These are phyloP conservation scores for Phaethornis superciliosus DNA, from an alignment of 2,113 vertebrate species.

Conservation along the genomic window DNA sequence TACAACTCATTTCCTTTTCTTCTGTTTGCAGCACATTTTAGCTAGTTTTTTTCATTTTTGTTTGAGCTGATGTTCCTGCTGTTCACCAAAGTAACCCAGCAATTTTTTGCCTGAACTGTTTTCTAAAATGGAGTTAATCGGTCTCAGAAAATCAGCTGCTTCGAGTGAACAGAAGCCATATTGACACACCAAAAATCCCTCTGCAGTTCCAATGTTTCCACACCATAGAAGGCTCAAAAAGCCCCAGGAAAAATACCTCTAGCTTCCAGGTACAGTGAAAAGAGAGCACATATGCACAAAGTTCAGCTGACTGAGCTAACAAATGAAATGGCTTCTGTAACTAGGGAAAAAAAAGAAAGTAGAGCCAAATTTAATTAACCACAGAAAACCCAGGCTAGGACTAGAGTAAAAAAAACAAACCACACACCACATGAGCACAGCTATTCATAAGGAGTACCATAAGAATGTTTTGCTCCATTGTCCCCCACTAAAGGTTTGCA, in stretches of 20 bases:
- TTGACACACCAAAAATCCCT: not conserved
- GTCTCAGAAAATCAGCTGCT: not conserved
- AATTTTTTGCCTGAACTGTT: not conserved
- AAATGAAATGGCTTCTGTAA: not conserved
- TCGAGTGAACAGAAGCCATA: not conserved
- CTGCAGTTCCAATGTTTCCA: not conserved
- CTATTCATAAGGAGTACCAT: slow-evolving; percentile 50
- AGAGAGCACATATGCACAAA: not conserved
- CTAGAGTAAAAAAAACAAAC: not conserved
- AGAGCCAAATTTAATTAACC: slow-evolving; percentile 60
- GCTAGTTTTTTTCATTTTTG: slow-evolving; percentile 28
- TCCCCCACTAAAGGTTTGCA: slow-evolving; percentile 27
- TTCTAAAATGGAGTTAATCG: not conserved
- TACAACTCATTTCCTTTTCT: not conserved
- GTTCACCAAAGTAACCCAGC: slow-evolving; percentile 21
- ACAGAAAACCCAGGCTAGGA: slow-evolving; percentile 37
- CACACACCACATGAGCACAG: not conserved
- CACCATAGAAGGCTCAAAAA: not conserved
- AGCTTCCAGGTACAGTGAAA: not conserved
- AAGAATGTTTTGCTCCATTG: slow-evolving; percentile 40
- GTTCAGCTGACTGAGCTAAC: not conserved
- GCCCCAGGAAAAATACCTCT: not conserved
- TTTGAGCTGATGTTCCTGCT: not conserved
- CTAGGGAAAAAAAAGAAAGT: slow-evolving; percentile 8
- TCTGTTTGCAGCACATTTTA: slow-evolving; percentile 37